Percentiles rank a stretch among this genome's conserved stretches.
Evolutionary conservation across 2,113 vertebrate species (phyloP).

Genomic region (Oryzias melastigma): DNA sequence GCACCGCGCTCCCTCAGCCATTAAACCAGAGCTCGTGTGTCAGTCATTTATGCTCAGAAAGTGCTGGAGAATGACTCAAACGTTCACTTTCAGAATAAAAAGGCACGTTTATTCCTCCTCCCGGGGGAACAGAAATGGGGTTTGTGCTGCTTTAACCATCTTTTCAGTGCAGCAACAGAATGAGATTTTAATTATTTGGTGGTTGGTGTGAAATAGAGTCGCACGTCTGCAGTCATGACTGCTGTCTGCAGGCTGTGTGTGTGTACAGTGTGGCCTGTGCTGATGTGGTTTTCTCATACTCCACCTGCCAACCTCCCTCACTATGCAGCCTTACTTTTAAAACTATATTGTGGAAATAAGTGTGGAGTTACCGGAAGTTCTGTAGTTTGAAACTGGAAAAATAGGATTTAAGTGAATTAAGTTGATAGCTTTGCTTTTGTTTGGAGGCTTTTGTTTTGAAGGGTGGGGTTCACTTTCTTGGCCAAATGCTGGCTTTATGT

Average conservation of each 20-base stretch:
- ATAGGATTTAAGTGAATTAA: too few relatives aligned
- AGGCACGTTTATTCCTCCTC: slow-evolving; percentile 3
- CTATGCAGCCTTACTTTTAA: too few relatives aligned
- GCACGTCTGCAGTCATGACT: slow-evolving; percentile 28
- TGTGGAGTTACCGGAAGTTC: too few relatives aligned
- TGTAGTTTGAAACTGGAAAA: too few relatives aligned
- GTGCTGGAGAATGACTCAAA: slow-evolving; percentile 1
- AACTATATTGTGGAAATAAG: too few relatives aligned
- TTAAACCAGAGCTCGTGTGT: slow-evolving; percentile 24
- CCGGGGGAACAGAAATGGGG: slow-evolving; percentile 12
- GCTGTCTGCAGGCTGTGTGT: slow-evolving; percentile 23
- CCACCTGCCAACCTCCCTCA: too few relatives aligned
- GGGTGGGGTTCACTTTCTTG: background rate
- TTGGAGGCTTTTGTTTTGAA: background rate
- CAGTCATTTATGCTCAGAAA: background rate
- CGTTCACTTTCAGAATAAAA: slow-evolving; percentile 11
- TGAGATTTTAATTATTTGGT: slow-evolving; percentile 28
- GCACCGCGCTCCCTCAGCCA: slow-evolving; percentile 9
- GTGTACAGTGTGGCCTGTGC: slow-evolving; percentile 3
- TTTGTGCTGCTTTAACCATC: background rate
- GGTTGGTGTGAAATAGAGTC: slow-evolving; percentile 31
- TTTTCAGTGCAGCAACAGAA: slow-evolving; percentile 1
- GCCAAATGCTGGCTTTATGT: background rate
- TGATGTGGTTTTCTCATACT: too few relatives aligned
- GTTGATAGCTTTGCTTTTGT: too few relatives aligned